Percentiles rank a stretch among this genome's conserved stretches.
These are phyloP conservation scores for Anarsia innoxiella DNA, from an alignment of 2,888 invertebrate species.

Conservation along the genomic window DNA sequence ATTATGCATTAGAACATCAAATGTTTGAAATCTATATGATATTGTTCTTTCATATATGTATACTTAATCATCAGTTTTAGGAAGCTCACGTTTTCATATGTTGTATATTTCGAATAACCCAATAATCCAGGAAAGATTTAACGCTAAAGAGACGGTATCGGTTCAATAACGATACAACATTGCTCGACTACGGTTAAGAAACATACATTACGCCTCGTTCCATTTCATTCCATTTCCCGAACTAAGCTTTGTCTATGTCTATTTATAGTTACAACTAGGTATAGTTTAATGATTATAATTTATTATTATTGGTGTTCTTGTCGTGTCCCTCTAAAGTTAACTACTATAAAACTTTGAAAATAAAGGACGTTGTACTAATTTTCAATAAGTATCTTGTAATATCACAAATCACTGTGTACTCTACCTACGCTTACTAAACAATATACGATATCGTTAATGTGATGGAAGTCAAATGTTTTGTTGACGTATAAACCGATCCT, in stretches of 20 bases:
- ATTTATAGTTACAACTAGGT: conserved; percentile 8
- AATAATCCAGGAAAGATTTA: neutral
- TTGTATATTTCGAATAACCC: neutral
- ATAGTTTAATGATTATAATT: conserved; percentile 8
- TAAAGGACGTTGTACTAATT: conserved; percentile 66
- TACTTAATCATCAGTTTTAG: conserved; percentile 2
- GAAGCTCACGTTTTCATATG: conserved; percentile 8
- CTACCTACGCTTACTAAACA: conserved; percentile 57
- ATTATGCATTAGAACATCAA: conserved; percentile 2
- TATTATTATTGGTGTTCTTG: conserved; percentile 66
- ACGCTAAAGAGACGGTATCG: no score
- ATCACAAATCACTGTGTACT: conserved; percentile 71
- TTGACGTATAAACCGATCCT: no score
- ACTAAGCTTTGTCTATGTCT: conserved; percentile 25
- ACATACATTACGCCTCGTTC: no score
- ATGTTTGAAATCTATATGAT: neutral
- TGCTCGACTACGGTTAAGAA: no score
- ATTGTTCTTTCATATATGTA: conserved; percentile 1
- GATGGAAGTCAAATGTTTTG: conserved; percentile 40
- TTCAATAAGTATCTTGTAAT: conserved; percentile 66
- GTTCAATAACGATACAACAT: no score
- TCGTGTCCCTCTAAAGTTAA: conserved; percentile 60
- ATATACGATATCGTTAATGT: conserved; percentile 43
- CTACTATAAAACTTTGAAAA: conserved; percentile 61
- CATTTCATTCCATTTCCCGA: conserved; percentile 25